phyloP scores from a whole-genome alignment of 2,888 invertebrate genomes.

The Bruchidius siliquastri region DNA sequence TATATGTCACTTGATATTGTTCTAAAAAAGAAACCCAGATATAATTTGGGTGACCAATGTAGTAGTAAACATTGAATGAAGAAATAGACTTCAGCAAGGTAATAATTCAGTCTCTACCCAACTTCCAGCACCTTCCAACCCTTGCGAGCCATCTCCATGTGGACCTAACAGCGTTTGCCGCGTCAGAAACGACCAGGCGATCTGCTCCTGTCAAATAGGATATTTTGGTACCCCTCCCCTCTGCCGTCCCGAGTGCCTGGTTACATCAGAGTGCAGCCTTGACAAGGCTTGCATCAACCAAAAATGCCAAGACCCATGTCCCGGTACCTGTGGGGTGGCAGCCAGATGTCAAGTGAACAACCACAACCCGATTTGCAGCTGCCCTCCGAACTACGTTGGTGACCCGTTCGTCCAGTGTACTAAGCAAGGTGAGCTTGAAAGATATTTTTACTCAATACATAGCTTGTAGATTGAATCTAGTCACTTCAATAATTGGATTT shows the following conservation, averaged over 20 bases:
- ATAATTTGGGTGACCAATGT: too few relatives aligned
- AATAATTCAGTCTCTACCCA: too few relatives aligned
- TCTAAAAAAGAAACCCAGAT: too few relatives aligned
- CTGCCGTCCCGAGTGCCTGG: slow-evolving; percentile 58
- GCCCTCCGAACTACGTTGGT: slow-evolving; percentile 55
- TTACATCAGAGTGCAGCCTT: slow-evolving; percentile 56
- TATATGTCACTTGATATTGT: neutral
- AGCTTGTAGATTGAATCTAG: too few relatives aligned
- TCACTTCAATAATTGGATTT: too few relatives aligned
- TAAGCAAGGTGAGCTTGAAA: slow-evolving; percentile 42
- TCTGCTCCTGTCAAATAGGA: slow-evolving; percentile 58
- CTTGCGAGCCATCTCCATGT: slow-evolving; percentile 59
- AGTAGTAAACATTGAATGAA: too few relatives aligned
- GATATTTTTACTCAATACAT: too few relatives aligned
- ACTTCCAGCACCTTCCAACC: slow-evolving; percentile 46
- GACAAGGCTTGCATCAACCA: slow-evolving; percentile 59
- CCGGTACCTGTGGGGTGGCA: slow-evolving; percentile 55
- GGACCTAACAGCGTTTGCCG: slow-evolving; percentile 59
- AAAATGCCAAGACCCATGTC: slow-evolving; percentile 61
- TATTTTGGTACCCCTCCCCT: slow-evolving; percentile 57
- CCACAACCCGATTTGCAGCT: slow-evolving; percentile 62
- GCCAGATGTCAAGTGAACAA: slow-evolving; percentile 57
- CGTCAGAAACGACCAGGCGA: slow-evolving; percentile 53
- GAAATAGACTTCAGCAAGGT: too few relatives aligned
- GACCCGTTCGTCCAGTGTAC: slow-evolving; percentile 56